These are phyloP conservation scores for Nesogale talazaci DNA, from an alignment of 2,113 vertebrate species.

Conservation along the genomic window DNA sequence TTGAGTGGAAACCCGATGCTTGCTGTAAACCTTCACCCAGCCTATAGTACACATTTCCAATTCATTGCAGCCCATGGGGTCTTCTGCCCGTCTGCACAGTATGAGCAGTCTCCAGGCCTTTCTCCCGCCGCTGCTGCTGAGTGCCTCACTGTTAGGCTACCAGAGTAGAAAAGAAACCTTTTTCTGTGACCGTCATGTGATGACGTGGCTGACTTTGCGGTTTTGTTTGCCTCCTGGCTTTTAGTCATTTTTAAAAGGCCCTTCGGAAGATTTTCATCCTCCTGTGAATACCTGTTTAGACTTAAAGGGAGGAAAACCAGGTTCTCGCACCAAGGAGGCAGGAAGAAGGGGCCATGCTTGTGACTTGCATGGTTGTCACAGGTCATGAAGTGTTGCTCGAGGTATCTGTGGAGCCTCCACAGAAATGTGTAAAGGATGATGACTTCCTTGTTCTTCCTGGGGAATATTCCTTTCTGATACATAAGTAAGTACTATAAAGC, in stretches of 20 bases:
- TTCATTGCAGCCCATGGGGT: not conserved
- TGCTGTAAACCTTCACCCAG: too few species aligned
- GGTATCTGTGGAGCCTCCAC: not conserved
- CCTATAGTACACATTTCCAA: not conserved
- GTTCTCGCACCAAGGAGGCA: not conserved
- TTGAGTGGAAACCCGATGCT: too few species aligned
- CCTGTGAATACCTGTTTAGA: slow-evolving; percentile 1
- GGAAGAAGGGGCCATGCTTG: not conserved
- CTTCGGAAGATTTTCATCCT: slow-evolving; percentile 39
- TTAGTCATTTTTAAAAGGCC: not conserved
- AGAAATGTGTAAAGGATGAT: slow-evolving; percentile 4
- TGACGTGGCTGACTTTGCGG: slow-evolving; percentile 44
- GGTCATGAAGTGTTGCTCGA: not conserved
- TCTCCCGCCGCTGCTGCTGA: not conserved
- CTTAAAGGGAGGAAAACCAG: not conserved
- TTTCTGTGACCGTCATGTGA: slow-evolving; percentile 2
- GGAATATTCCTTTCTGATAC: not conserved
- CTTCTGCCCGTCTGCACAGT: not conserved
- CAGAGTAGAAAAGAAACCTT: not conserved
- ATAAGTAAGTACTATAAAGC: not conserved
- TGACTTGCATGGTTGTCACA: not conserved
- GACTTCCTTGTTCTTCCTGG: not conserved
- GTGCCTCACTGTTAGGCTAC: not conserved
- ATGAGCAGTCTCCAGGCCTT: not conserved
- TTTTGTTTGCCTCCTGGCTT: slow-evolving; percentile 38